Evolutionary conservation across 2,113 vertebrate genomes (phyloP).

Genomic region (Manacus vitellinus): DNA sequence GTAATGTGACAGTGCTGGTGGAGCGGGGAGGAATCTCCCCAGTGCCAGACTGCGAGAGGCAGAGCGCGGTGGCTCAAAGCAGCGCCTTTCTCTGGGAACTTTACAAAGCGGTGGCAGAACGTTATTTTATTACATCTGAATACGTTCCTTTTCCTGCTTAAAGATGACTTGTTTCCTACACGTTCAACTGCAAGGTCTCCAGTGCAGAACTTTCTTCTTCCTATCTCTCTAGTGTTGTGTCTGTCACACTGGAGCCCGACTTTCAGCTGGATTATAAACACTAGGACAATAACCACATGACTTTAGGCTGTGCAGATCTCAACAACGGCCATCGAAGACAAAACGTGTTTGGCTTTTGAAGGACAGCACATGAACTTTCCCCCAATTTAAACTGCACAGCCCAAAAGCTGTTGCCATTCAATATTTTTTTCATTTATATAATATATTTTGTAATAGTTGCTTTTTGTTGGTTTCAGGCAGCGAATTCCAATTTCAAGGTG

Average conservation of each 20-base stretch:
- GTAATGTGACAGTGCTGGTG: slow-evolving; percentile 13
- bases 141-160: background rate
- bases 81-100: background rate
- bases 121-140: background rate
- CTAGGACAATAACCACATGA: rapidly evolving
- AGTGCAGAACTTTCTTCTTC: background rate
- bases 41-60: background rate
- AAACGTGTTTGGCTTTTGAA: background rate
- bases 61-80: background rate
- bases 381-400: background rate
- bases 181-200: background rate
- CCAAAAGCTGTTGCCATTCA: background rate
- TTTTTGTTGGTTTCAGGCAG: background rate
- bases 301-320: background rate
- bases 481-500: background rate
- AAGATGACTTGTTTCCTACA: background rate
- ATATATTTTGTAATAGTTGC: background rate
- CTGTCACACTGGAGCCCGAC: background rate
- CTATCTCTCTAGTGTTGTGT: background rate
- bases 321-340: background rate
- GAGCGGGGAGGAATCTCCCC: background rate
- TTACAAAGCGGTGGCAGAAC: background rate
- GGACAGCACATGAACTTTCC: background rate
- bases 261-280: background rate
- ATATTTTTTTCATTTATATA: background rate